Base-by-base conservation (phyloP, 2,797 vertebrate genomes). In the Schizothorax lantsangensis region DNA sequence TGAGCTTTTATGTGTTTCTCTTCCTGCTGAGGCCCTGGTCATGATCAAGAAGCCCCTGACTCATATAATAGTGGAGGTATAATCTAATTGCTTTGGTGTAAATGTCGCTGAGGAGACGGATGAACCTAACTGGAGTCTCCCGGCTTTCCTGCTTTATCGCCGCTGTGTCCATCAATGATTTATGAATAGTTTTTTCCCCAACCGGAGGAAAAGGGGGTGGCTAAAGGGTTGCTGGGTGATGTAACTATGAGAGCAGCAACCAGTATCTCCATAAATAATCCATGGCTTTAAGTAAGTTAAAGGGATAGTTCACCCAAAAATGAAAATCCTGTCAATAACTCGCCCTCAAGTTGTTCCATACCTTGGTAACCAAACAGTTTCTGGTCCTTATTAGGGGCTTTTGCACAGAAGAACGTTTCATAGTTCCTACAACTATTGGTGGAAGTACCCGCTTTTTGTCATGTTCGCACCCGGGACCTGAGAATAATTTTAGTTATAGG, bases 121-220 rank as follows among this genome's bases (percentile, higher is more conserved):
- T 86, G 43, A 74, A 71, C 57, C 71, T 68, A 80, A 57, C 69
- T 81, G 85, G 85, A 74, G 62, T 87, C 62, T 83, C 36, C 43
- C 38, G 9, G 62, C 62, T 23, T 62, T 69, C 59, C 66, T 79
- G 72, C 62, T 87, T 84, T 71, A 83, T 87, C 26, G 38, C 86
- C n/a, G 26, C 49, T 38, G 38, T 84, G 49, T 74, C 66, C 71
- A 21, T 88, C 21, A 84, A 79, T 75, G 74, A 84, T 80, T 88
- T 86, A 81, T 86, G 33, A 66, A 80, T 85, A n/a, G 23, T 68
- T 75, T 81, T 62, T 66, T 40, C 5, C 5, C 57, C 12, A 72
- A 36, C 77, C 43, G 19, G n/a, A 52, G 19, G 11, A 68, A 66
- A 75, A 78, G 21, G 15, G 12, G 30, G n/a, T 19, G 59, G 17